Conservation (phyloP, 2,113 vertebrate species). For the Talpa occidentalis region DNA sequence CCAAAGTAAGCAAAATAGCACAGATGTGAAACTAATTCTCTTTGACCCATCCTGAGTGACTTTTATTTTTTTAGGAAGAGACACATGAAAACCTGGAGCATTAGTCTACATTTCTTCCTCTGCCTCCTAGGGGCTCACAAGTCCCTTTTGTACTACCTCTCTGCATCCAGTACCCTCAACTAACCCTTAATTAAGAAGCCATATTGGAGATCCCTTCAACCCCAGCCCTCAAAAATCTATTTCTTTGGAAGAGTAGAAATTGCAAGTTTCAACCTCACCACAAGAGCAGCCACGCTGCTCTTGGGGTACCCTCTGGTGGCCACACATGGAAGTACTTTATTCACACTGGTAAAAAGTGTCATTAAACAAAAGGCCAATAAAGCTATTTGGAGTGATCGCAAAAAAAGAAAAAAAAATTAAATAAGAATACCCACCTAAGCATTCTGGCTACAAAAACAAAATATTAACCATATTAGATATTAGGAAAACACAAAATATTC, state of each 20-base stretch:
- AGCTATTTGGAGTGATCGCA: background rate
- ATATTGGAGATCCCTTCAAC: background rate
- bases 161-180: background rate
- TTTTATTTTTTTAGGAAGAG: background rate
- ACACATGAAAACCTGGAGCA: background rate
- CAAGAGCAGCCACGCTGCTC: background rate
- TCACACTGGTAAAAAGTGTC: background rate
- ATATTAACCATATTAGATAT: background rate
- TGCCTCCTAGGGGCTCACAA: background rate
- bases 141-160: background rate
- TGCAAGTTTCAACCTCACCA: background rate
- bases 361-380: background rate
- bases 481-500: background rate
- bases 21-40: background rate
- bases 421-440: background rate
- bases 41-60: background rate
- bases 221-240: background rate
- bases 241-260: background rate
- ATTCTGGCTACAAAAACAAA: background rate
- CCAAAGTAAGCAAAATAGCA: background rate
- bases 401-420: background rate
- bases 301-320: constrained; percentile 64
- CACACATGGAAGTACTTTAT: background rate
- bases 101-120: background rate
- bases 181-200: background rate